Percentiles rank a stretch among this genome's conserved stretches.
Evolutionary conservation across 2,797 vertebrate species (phyloP).

Genomic region (Spea hammondii): DNA sequence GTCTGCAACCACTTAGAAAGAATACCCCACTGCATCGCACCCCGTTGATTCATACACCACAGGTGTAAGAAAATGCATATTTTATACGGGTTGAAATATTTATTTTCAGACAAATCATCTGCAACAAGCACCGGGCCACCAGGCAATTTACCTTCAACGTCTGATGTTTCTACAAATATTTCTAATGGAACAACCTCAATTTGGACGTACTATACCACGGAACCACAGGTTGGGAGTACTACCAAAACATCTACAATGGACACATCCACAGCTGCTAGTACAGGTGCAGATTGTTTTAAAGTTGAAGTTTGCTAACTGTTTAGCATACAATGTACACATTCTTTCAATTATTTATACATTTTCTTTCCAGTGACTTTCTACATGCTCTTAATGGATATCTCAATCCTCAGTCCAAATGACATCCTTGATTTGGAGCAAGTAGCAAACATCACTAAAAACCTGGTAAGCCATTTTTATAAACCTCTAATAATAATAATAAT

Average conservation of each 20-base stretch:
- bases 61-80: no score
- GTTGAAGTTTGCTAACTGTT: no score
- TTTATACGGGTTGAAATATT: background rate
- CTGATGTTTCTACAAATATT: background rate
- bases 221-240: background rate
- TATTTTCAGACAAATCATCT: constrained; percentile 8
- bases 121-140: background rate
- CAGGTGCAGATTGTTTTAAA: background rate
- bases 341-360: background rate
- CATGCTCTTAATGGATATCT: constrained; percentile 62
- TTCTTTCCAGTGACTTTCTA: constrained; percentile 66
- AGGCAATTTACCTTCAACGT: background rate
- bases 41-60: no score
- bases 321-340: background rate
- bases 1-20: no score
- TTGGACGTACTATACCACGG: background rate
- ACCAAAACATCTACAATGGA: background rate
- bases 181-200: background rate
- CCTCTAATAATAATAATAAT: background rate
- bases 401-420: constrained; percentile 41
- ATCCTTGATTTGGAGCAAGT: constrained; percentile 29
- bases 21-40: no score
- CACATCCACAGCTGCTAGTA: background rate
- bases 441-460: background rate
- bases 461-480: constrained; percentile 39